Base-by-base conservation (phyloP, 1,140 invertebrate genomes). In the Lepidurus apus region DNA sequence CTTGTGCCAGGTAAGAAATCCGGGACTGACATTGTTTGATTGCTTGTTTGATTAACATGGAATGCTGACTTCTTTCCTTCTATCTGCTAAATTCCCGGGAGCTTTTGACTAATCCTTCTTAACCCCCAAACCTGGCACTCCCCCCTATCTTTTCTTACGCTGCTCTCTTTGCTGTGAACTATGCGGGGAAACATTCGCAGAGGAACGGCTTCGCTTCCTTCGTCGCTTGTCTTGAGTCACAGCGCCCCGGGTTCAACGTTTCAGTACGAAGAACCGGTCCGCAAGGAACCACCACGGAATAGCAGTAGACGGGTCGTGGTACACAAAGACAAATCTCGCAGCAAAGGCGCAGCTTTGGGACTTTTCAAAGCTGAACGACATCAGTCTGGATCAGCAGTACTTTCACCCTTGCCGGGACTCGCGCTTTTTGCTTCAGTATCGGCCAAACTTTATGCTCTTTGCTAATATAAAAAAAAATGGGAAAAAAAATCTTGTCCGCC, bases 1-100 rank as follows among this genome's bases (percentile, higher is more conserved):
- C 89, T 11, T 94, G 93, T 85, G 89, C 89, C 76, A 89, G 90
- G 93, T 94, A 87, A 90, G 13, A 9, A 9, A 65, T 7, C 13
- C 6, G 8, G 13, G 7, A 26, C 6, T 65, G 17, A 65, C 21
- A 6, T 17, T 17, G 2, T 65, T 65, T 65, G n/a, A 17, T n/a
- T 65, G 21, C n/a, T 65, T 7, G 53, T 21, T 65, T 17, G 13
- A 65, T 21, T 21, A 65, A 65, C 53, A 13, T 21, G 53, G 53
- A 65, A 65, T 65, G 53, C 8, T 65, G 21, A 65, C 2, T 13
- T n/a, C 53, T n/a, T 21, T 4, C 53, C 7, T 65, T 65, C 1
- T 65, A 4, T 65, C 17, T 65, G 53, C 53, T 65, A 65, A 13
- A 1, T 65, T n/a, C 7, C 21, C 45, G 17, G 45, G 10, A 65